Percentiles rank a stretch among this genome's conserved stretches.
phyloP scores from a whole-genome alignment of 64 coral and sea anemone genomes.

The Pocillopora verrucosa region DNA sequence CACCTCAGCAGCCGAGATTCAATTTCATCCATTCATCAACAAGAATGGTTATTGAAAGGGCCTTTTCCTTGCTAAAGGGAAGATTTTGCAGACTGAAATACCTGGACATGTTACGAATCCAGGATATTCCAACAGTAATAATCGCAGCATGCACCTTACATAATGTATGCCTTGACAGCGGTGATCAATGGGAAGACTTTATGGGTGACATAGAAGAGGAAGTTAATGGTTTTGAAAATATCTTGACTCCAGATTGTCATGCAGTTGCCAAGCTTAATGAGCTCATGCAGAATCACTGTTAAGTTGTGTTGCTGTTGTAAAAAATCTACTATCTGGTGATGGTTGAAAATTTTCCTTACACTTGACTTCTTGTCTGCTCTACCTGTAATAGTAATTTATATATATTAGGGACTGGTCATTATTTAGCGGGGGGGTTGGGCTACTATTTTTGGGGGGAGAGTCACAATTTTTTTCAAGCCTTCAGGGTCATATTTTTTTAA shows the following conservation, averaged over 20 bases:
- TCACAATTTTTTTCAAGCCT: too few species aligned
- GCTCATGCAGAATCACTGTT: not conserved
- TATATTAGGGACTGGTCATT: not conserved
- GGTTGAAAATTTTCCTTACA: too few species aligned
- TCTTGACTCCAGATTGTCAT: not conserved
- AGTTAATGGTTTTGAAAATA: conserved; percentile 17
- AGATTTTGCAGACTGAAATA: conserved; percentile 17
- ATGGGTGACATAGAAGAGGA: conserved; percentile 7
- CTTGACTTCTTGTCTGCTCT: too few species aligned
- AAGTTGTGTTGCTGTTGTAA: too few species aligned
- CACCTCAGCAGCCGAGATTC: not conserved
- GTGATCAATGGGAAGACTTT: conserved; percentile 17
- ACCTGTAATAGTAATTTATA: too few species aligned
- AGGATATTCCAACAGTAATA: conserved; percentile 10
- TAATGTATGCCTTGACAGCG: conserved; percentile 31
- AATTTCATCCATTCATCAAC: conserved; percentile 32
- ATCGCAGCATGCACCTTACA: conserved; percentile 11
- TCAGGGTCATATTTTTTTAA: too few species aligned
- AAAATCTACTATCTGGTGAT: too few species aligned
- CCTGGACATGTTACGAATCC: conserved; percentile 38
- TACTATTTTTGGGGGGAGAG: too few species aligned
- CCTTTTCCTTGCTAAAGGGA: conserved; percentile 14
- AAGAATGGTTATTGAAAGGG: conserved; percentile 18
- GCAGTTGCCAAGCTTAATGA: conserved; percentile 27
- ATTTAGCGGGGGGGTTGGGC: too few species aligned